These are phyloP conservation scores for Macrotus californicus DNA, from an alignment of 2,113 vertebrate species.

Conservation along the genomic window DNA sequence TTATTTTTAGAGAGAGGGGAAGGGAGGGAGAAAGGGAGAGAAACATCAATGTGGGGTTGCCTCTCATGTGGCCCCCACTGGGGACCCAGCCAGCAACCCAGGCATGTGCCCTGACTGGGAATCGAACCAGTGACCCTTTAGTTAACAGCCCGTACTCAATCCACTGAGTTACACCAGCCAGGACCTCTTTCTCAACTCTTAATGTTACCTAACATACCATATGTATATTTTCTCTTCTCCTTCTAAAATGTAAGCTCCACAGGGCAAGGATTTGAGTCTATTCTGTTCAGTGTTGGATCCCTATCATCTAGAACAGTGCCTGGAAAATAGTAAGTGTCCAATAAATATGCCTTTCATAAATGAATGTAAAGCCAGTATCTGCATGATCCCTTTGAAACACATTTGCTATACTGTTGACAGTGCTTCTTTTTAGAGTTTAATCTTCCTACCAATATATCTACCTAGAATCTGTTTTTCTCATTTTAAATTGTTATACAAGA, in stretches of 20 bases:
- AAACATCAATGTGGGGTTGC: too few relatives aligned
- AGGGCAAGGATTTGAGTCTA: not conserved
- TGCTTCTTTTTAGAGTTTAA: constrained; percentile 11
- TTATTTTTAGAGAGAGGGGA: too few relatives aligned
- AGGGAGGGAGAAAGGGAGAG: too few relatives aligned
- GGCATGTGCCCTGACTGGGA: too few relatives aligned
- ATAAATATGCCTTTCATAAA: not conserved
- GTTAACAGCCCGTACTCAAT: too few relatives aligned
- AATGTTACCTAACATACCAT: not conserved
- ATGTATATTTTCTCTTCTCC: not conserved
- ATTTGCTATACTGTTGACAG: not conserved
- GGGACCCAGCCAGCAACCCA: too few relatives aligned
- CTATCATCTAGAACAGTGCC: not conserved
- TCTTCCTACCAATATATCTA: not conserved
- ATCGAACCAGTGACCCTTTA: too few relatives aligned
- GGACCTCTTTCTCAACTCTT: not conserved
- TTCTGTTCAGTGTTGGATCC: not conserved
- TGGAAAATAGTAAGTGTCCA: not conserved
- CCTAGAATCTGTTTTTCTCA: constrained; percentile 11
- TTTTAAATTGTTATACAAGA: constrained; percentile 37
- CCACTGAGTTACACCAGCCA: too few relatives aligned
- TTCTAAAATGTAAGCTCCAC: not conserved
- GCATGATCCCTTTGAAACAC: not conserved
- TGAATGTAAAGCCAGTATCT: not conserved
- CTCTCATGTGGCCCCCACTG: too few relatives aligned